phyloP scores from a whole-genome alignment of 2,113 vertebrate species.

The Thamnophis sirtalis region DNA sequence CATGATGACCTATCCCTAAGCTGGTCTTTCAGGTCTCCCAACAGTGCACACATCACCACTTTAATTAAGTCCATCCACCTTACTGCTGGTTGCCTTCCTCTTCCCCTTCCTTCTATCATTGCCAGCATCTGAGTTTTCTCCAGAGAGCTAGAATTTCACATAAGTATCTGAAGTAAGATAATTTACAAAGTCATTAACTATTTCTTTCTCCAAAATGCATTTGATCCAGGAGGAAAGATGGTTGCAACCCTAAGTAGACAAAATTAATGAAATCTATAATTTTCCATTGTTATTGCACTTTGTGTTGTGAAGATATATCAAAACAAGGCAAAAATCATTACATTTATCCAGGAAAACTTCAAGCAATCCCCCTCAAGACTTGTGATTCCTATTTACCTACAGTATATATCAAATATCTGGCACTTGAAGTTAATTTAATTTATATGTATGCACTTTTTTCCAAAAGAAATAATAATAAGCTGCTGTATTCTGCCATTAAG shows the following conservation, averaged over 20 bases:
- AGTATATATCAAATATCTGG: neutral
- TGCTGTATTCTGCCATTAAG: neutral
- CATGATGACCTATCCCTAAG: neutral
- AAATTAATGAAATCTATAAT: slow-evolving; percentile 7
- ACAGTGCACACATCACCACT: neutral
- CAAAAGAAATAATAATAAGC: neutral
- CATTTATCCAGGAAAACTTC: neutral
- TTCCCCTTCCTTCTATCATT: neutral
- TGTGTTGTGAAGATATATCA: neutral
- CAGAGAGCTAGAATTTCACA: neutral
- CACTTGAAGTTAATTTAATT: neutral
- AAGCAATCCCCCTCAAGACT: neutral
- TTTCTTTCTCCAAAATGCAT: neutral
- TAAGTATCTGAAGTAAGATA: neutral
- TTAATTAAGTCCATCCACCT: neutral
- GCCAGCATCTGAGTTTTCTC: neutral
- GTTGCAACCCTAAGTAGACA: slow-evolving; percentile 22
- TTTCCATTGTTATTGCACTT: neutral
- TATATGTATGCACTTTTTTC: neutral
- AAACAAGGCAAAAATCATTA: neutral
- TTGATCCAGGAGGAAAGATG: neutral
- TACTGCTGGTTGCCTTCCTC: neutral
- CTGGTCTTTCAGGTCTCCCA: neutral
- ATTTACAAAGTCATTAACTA: neutral
- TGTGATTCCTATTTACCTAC: neutral